Conservation (phyloP, 2,113 vertebrate species). For the Neofelis nebulosa region DNA sequence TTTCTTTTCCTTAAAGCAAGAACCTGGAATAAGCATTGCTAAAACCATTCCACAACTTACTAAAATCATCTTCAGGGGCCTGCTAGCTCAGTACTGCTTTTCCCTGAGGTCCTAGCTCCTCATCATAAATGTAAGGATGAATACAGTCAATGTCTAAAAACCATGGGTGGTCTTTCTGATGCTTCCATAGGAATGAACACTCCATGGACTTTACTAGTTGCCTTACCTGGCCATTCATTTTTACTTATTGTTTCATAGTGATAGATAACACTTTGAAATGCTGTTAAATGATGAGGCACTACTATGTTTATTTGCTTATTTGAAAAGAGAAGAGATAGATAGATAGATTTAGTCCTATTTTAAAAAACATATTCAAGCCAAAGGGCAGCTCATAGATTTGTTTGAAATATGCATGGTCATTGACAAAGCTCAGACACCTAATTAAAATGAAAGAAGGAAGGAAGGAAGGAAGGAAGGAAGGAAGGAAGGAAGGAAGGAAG, state of each 20-base stretch:
- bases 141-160: neutral
- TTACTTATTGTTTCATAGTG: neutral
- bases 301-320: neutral
- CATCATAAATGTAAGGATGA: neutral
- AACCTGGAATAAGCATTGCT: neutral
- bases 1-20: neutral
- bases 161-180: neutral
- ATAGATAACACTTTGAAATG: neutral
- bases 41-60: neutral
- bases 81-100: neutral
- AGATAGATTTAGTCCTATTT: neutral
- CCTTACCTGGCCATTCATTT: neutral
- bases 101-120: neutral
- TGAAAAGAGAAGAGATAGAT: neutral
- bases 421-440: neutral
- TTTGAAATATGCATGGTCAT: neutral
- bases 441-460: neutral
- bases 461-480: neutral
- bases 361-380: neutral
- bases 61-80: neutral
- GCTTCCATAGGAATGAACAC: neutral
- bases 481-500: no score
- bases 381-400: neutral
- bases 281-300: neutral
- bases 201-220: neutral